Conservation (phyloP, 2,797 vertebrate genomes). For the Cyclopterus lumpus region DNA sequence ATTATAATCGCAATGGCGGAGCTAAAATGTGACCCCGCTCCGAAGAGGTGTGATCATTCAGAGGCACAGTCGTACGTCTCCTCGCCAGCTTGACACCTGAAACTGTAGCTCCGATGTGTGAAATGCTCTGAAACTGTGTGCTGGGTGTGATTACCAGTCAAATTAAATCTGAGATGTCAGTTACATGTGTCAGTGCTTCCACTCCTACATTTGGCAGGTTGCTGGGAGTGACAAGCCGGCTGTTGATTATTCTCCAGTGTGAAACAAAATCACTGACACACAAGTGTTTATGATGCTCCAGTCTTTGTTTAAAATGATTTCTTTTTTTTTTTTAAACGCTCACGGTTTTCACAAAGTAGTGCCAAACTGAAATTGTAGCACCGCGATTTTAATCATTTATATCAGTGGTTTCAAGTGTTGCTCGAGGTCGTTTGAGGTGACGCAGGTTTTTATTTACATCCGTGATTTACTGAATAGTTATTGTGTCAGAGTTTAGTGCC, state of each 20-base stretch:
- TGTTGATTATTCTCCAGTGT: constrained; percentile 75
- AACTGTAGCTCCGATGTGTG: constrained; percentile 81
- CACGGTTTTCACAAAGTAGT: no score
- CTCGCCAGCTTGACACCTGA: constrained; percentile 79
- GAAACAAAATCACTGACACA: constrained; percentile 62
- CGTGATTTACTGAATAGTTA: neutral
- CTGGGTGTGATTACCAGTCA: constrained; percentile 87
- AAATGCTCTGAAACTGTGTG: constrained; percentile 83
- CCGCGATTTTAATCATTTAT: neutral
- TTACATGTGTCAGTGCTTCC: constrained; percentile 79
- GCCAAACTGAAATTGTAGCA: neutral
- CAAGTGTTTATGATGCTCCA: constrained; percentile 41
- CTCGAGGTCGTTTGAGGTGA: neutral
- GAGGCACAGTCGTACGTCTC: constrained; percentile 74
- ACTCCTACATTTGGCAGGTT: constrained; percentile 75
- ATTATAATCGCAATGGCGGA: constrained; percentile 59
- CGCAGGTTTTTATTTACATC: neutral
- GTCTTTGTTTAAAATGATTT: constrained; percentile 51
- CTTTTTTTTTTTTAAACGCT: no score
- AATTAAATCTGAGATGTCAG: constrained; percentile 86
- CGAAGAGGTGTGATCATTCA: constrained; percentile 70
- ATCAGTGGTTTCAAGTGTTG: neutral
- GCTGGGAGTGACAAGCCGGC: constrained; percentile 72
- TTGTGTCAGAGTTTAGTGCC: neutral
- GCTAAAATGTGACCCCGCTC: constrained; percentile 60